Evolutionary conservation across 1,140 invertebrate species (phyloP), one percentile per base, ranked within the genome.

Genomic region (Euschistus heros): DNA sequence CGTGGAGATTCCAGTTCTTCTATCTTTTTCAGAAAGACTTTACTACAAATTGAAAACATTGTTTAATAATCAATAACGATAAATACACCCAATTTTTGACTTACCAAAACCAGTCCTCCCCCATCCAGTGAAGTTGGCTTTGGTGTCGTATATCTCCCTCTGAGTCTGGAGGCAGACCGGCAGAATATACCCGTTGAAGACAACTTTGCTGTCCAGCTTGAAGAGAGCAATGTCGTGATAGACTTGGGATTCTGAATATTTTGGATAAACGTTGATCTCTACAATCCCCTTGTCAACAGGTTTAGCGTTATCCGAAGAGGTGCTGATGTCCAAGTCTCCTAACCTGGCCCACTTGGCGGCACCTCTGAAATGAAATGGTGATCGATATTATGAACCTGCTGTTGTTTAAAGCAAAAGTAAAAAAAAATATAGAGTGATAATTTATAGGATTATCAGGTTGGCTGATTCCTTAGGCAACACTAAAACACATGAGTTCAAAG

Each of bases 161-260:
- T 27, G 15, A 15, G 59, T 52, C 69, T 73, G 74, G 1, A 75
- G 76, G 74, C 75, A 83, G 33, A 74, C 78, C 60, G 77, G 80
- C 59, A 74, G 73, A 2, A 78, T 72, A 46, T 71, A 71, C 17
- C 71, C 44, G 63, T 70, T 73, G 33, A 78, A 71, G 15, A 37
- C 13, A 54, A 68, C 4, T 76, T 70, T 13, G 74, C 69, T 44
- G 62, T 69, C 30, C 72, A 83, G 69, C 68, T 79, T 76, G 0
- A 85, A 67, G 1, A 86, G 66, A 3, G 79, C 83, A 47, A 87
- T 84, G 66, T 88, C 86, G 67, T 83, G 75, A 66, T 86, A 85
- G 57, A 79, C 47, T 3, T 33, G 42, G 18, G 68, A 47, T 3
- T 74, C 60, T 42, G 67, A 69, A 67, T 79, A 81, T 17, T 76